Evolutionary conservation across 2,888 invertebrate species (phyloP).

Genomic region (Tuberolachnus salignus): DNA sequence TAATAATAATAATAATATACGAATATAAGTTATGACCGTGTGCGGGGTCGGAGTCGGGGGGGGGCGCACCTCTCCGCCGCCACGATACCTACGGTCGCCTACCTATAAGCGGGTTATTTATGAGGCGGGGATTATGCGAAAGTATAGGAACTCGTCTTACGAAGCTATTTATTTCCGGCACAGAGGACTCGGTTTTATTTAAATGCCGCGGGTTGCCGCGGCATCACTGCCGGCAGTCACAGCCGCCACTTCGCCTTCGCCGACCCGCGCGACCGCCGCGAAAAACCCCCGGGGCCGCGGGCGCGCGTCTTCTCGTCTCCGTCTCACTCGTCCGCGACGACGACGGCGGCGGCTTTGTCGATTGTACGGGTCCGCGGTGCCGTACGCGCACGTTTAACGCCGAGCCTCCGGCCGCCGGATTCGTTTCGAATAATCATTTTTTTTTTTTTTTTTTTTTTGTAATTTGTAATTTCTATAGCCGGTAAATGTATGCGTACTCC

Average conservation of each 20-base stretch:
- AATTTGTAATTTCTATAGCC: too few species aligned
- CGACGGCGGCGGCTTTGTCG: background rate
- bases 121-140: constrained; percentile 51
- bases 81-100: constrained; percentile 7
- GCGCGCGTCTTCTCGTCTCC: too few species aligned
- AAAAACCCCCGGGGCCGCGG: background rate
- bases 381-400: background rate
- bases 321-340: too few species aligned
- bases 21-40: constrained; percentile 40
- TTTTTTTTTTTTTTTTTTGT: too few species aligned
- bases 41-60: background rate
- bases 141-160: constrained; percentile 51
- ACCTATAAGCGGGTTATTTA: constrained; percentile 54
- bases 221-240: background rate
- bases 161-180: constrained; percentile 55
- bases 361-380: too few species aligned
- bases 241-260: background rate
- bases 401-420: too few species aligned
- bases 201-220: constrained; percentile 25
- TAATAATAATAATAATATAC: background rate
- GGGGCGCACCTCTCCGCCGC: too few species aligned
- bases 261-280: background rate
- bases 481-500: too few species aligned
- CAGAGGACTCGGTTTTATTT: constrained; percentile 52
- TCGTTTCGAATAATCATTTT: too few species aligned